Percentiles rank a stretch among this genome's conserved stretches.
phyloP scores from a whole-genome alignment of 1,140 invertebrate genomes.

The Bombus pascuorum region DNA sequence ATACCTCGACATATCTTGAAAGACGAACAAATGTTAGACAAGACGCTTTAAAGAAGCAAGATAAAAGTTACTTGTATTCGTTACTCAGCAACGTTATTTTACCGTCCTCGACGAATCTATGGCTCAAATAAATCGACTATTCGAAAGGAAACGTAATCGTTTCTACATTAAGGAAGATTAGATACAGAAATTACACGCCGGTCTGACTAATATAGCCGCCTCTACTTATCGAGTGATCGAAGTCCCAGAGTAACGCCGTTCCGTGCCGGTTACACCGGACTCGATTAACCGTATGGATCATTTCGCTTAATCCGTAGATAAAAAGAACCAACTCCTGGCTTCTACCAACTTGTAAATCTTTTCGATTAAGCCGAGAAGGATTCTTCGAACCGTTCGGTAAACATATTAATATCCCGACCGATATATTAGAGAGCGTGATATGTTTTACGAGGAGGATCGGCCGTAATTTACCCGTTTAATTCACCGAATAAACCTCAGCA shows the following conservation, averaged over 20 bases:
- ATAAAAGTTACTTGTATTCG: not conserved
- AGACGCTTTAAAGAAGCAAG: not conserved
- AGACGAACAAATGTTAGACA: not conserved
- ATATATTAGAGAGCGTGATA: not conserved
- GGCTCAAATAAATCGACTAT: not conserved
- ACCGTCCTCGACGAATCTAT: not conserved
- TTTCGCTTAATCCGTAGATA: not conserved
- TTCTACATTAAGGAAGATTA: not conserved
- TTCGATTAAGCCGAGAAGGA: not conserved
- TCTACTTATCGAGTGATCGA: slow-evolving; percentile 1
- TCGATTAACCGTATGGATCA: not conserved
- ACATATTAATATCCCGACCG: not conserved
- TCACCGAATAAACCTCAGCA: not conserved
- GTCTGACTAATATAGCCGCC: not conserved
- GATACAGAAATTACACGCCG: slow-evolving; percentile 13
- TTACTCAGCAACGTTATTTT: not conserved
- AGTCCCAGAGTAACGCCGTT: not conserved
- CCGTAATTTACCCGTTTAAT: slow-evolving; percentile 1
- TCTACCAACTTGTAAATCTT: slow-evolving; percentile 4
- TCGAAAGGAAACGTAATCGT: not conserved
- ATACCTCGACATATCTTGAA: too few species aligned
- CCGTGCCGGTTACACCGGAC: not conserved
- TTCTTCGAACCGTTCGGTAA: not conserved
- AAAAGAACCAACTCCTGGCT: not conserved
- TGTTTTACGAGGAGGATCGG: not conserved